Conservation (phyloP, 2,797 vertebrate genomes). For the Mormyrops attenuatus region DNA sequence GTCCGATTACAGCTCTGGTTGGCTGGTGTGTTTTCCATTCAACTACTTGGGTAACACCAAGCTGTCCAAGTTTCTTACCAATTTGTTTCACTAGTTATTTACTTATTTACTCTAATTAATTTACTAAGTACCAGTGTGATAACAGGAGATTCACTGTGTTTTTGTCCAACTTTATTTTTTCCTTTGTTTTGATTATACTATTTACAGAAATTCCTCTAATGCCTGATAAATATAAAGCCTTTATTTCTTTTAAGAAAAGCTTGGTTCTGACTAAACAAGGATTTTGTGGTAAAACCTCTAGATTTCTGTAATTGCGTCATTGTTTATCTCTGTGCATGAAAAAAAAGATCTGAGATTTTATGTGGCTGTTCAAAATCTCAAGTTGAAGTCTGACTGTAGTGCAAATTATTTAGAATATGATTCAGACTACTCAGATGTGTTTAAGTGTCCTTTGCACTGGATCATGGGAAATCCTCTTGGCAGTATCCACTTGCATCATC, state of each 20-base stretch:
- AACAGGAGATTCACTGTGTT: not conserved
- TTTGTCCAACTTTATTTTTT: not conserved
- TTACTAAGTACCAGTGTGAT: not conserved
- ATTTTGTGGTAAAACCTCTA: not conserved
- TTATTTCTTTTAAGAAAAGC: not conserved
- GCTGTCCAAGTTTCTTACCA: not conserved
- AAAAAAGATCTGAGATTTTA: not conserved
- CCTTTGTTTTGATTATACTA: not conserved
- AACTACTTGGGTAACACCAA: not conserved
- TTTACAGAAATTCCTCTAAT: not conserved
- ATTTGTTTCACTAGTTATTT: not conserved
- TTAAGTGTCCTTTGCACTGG: not conserved
- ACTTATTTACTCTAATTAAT: not conserved
- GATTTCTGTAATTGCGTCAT: not conserved
- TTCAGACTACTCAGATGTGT: not conserved
- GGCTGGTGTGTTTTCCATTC: not conserved
- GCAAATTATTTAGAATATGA: constrained; percentile 1
- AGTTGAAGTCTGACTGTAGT: not conserved
- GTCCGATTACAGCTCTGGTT: not conserved
- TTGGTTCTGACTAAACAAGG: not conserved
- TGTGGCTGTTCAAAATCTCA: not conserved
- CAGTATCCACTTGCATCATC: not conserved
- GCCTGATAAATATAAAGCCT: not conserved
- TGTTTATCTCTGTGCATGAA: not conserved
- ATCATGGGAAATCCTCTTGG: not conserved